A percentile compares a stretch with the other conserved stretches of the same genome.
These are phyloP conservation scores for Latrodectus elegans DNA, from an alignment of 2,888 invertebrate genomes.

Conservation along the genomic window DNA sequence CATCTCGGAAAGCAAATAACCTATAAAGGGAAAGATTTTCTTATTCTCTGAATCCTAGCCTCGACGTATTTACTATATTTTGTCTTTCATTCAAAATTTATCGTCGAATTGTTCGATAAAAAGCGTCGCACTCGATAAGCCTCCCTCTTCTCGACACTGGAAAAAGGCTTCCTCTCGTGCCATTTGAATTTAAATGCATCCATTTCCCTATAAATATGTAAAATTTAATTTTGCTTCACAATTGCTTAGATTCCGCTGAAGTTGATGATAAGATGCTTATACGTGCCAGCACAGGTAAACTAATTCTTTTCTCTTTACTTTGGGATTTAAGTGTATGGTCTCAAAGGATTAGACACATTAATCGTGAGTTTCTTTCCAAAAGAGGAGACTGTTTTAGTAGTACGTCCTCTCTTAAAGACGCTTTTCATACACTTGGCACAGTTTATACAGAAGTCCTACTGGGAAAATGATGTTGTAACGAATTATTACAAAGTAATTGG, in stretches of 20 bases:
- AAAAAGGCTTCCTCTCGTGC: conserved; percentile 33
- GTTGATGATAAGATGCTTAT: conserved; percentile 47
- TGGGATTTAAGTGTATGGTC: conserved; percentile 37
- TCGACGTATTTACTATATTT: conserved; percentile 68
- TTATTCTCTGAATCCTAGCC: conserved; percentile 42
- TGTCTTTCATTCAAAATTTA: conserved; percentile 69
- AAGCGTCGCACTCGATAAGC: conserved; percentile 59
- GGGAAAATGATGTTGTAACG: too few species aligned
- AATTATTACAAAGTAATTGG: too few species aligned
- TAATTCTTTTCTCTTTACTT: conserved; percentile 36
- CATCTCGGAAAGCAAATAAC: conserved; percentile 59
- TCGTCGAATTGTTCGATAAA: conserved; percentile 65
- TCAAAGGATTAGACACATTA: conserved; percentile 59
- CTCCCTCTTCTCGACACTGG: background rate
- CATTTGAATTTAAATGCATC: conserved; percentile 64
- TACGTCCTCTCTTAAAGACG: too few species aligned
- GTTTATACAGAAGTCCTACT: too few species aligned
- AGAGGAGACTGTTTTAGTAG: too few species aligned
- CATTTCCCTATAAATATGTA: conserved; percentile 69
- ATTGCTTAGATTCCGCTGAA: conserved; percentile 47
- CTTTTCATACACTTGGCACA: too few species aligned
- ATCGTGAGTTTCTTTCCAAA: conserved; percentile 45
- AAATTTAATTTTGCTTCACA: conserved; percentile 66
- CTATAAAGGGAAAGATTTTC: conserved; percentile 53
- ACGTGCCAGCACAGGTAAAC: conserved; percentile 1